phyloP scores from a whole-genome alignment of 1,140 invertebrate genomes.

The Harlomillsia oculata region DNA sequence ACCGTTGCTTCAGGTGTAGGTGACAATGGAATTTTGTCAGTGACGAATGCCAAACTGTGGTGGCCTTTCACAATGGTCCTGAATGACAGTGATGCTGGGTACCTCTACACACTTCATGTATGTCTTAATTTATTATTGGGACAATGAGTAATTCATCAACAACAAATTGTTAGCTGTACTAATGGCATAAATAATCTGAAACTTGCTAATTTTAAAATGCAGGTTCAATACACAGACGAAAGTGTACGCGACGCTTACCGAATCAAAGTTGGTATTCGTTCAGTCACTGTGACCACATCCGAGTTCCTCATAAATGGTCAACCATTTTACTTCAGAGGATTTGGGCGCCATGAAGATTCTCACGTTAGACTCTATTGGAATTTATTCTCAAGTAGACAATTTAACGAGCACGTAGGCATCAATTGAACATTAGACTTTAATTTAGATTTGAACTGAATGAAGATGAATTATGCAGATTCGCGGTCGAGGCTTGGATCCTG shows the following conservation, averaged over 20 bases:
- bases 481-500: conserved; percentile 49
- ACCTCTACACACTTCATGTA: conserved; percentile 46
- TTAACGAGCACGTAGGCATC: not conserved
- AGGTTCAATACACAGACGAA: conserved; percentile 2
- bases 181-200: not conserved
- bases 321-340: conserved; percentile 53
- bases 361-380: conserved; percentile 42
- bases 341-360: conserved; percentile 55
- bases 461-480: conserved; percentile 44
- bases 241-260: conserved; percentile 42
- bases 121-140: not conserved
- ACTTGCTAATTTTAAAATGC: not conserved
- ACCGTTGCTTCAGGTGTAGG: conserved; percentile 19
- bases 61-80: conserved; percentile 48
- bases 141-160: not conserved
- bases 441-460: conserved; percentile 36
- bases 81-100: conserved; percentile 40
- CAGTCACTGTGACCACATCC: conserved; percentile 41
- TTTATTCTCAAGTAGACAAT: not conserved
- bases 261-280: conserved; percentile 50
- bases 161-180: not conserved
- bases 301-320: conserved; percentile 47
- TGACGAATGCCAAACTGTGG: conserved; percentile 45
- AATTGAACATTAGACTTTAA: not conserved
- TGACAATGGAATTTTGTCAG: conserved; percentile 9